phyloP scores from a whole-genome alignment of 2,888 invertebrate species.

The Myopa tessellatipennis region DNA sequence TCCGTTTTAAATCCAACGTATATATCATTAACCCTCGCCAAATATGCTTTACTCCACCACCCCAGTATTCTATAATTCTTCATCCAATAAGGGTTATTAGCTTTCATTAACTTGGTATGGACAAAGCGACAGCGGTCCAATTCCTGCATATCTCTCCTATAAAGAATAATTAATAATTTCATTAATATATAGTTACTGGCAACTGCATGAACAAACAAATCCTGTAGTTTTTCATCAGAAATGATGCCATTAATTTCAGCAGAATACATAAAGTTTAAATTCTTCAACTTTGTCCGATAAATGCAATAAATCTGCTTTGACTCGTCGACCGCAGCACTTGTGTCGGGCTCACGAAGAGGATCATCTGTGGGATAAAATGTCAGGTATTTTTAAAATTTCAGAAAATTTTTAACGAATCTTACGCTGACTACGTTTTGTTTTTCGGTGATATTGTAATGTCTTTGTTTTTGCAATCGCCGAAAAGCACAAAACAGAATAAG shows the following conservation, averaged over 20 bases:
- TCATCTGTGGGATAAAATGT: slow-evolving; percentile 3
- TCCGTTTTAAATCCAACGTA: slow-evolving; percentile 12
- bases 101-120: slow-evolving; percentile 21
- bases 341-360: slow-evolving; percentile 18
- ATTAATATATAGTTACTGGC: background rate
- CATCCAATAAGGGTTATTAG: background rate
- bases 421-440: too few species aligned
- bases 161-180: background rate
- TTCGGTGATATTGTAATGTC: too few species aligned
- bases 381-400: too few species aligned
- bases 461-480: too few species aligned
- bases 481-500: too few species aligned
- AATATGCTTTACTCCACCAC: slow-evolving; percentile 26
- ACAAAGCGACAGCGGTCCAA: slow-evolving; percentile 8
- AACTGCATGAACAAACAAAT: slow-evolving; percentile 8
- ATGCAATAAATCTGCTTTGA: slow-evolving; percentile 20
- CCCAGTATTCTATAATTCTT: background rate
- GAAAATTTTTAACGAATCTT: too few species aligned
- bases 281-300: slow-evolving; percentile 21
- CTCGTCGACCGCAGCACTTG: slow-evolving; percentile 16
- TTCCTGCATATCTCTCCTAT: slow-evolving; percentile 6
- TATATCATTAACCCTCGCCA: slow-evolving; percentile 18
- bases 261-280: slow-evolving; percentile 23
- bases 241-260: slow-evolving; percentile 17
- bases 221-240: background rate